Conservation (phyloP, 1,140 invertebrate species). For the Muscidifurax raptorellus region DNA sequence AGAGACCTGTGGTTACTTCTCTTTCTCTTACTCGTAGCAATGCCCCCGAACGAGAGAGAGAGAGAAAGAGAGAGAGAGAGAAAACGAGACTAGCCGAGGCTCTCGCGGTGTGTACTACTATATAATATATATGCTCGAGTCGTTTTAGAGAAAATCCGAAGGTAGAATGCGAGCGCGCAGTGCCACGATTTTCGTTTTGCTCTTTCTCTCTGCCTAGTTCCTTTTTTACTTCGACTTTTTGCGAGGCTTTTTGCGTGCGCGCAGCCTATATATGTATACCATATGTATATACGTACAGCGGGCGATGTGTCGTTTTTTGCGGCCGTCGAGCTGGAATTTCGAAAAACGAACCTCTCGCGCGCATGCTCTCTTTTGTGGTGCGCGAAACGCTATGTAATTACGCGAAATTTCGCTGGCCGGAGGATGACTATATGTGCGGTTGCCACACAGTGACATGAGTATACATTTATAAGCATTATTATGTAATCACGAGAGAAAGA, state of each 20-base stretch:
- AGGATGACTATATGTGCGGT: neutral
- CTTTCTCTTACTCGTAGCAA: constrained; percentile 2
- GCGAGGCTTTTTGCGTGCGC: too few relatives aligned
- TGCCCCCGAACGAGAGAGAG: neutral
- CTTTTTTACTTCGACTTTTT: neutral
- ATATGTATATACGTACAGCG: too few relatives aligned
- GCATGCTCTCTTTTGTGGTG: neutral
- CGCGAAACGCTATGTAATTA: neutral
- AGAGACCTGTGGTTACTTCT: constrained; percentile 48
- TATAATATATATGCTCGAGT: neutral
- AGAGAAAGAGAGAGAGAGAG: constrained; percentile 3
- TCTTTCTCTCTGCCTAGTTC: neutral
- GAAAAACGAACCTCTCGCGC: neutral
- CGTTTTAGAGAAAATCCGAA: constrained; percentile 47
- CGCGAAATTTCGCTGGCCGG: neutral
- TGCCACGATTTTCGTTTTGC: constrained; percentile 38
- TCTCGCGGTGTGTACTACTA: neutral
- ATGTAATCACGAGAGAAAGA: neutral
- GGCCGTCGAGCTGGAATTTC: neutral
- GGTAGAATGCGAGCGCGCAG: constrained; percentile 38
- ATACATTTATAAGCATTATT: neutral
- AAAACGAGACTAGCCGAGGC: neutral
- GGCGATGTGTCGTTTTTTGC: neutral
- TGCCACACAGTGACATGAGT: neutral
- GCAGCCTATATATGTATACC: too few relatives aligned